phyloP scores from a whole-genome alignment of 1,140 invertebrate species.

The Cydia amplana region DNA sequence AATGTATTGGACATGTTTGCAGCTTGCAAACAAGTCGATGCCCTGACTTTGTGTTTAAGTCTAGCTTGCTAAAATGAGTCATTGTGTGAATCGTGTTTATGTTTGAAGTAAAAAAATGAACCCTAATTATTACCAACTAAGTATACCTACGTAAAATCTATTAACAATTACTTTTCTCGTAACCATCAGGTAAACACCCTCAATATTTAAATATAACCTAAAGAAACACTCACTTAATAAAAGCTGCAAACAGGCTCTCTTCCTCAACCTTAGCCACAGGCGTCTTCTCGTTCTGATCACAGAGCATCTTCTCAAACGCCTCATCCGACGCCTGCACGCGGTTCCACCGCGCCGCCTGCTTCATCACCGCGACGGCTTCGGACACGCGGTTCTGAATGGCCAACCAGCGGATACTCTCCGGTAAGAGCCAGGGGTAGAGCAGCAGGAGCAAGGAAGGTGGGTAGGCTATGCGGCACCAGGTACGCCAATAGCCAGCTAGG shows the following conservation, averaged over 20 bases:
- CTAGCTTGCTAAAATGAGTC: too few relatives aligned
- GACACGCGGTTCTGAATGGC: slow-evolving; percentile 84
- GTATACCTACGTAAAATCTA: too few relatives aligned
- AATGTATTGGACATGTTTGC: too few relatives aligned
- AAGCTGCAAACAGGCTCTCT: slow-evolving; percentile 59
- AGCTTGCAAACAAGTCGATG: too few relatives aligned
- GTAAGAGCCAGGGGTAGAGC: slow-evolving; percentile 83
- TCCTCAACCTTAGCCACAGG: slow-evolving; percentile 48
- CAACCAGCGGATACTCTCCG: slow-evolving; percentile 88
- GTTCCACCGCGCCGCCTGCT: slow-evolving; percentile 84
- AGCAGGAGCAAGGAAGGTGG: slow-evolving; percentile 84
- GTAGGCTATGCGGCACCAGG: slow-evolving; percentile 84
- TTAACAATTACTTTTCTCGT: too few relatives aligned
- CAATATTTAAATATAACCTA: too few relatives aligned
- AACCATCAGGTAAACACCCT: too few relatives aligned
- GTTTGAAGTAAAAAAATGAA: too few relatives aligned
- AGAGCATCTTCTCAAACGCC: slow-evolving; percentile 75
- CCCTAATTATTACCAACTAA: too few relatives aligned
- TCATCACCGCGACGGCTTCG: slow-evolving; percentile 82
- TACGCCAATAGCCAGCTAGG: slow-evolving; percentile 85
- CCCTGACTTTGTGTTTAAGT: too few relatives aligned
- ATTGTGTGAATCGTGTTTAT: too few relatives aligned
- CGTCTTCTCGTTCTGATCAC: slow-evolving; percentile 48
- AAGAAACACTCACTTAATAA: slow-evolving; percentile 57
- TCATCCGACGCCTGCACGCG: slow-evolving; percentile 80